Evolutionary conservation across 2,888 invertebrate species (phyloP), one percentile per base, ranked within the genome.

Genomic region (Drosophila multiciliata): DNA sequence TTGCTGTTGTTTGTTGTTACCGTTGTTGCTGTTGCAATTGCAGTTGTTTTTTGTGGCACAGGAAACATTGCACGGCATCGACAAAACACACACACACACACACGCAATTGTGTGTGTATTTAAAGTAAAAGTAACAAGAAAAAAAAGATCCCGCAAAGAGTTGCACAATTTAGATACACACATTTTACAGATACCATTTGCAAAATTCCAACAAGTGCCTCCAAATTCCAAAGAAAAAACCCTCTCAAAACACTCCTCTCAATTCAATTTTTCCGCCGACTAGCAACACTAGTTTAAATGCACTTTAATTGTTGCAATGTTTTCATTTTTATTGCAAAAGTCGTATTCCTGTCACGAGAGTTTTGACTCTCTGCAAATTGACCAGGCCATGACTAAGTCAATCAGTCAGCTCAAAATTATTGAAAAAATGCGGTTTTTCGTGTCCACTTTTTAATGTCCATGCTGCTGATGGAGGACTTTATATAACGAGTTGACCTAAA

Each of bases 91-190:
- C 40, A 40, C 40, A 40, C 57, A 48, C 42, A 45, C n/a, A 40
- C 57, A 48, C 42, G 23, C n/a, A 29, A 40, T 63, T 55, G n/a
- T 73, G 71, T 80, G 63, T 60, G 50, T 79, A 59, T 48, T 54
- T 83, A 75, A 88, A 86, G 85, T 86, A 88, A 86, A 86, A 86
- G 85, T 86, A 69, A 71, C 62, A 63, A 60, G 66, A 63, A 57
- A 63, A 64, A 71, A 67, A 71, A 73, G 67, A 77, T 70, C 77
- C 73, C 59, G 78, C 82, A 67, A 76, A 65, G 75, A 67, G 81
- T 82, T 82, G 78, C 75, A 83, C 89, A 86, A 87, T 86, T 86
- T 86, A 88, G 78, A 80, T 57, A 67, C 73, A 38, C 15, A 82
- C 80, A 89, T 86, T 83, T 80, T 70, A 49, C 62, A 77, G 59